phyloP scores from a whole-genome alignment of 1,140 invertebrate species.

The Scaptomyza hsui region DNA sequence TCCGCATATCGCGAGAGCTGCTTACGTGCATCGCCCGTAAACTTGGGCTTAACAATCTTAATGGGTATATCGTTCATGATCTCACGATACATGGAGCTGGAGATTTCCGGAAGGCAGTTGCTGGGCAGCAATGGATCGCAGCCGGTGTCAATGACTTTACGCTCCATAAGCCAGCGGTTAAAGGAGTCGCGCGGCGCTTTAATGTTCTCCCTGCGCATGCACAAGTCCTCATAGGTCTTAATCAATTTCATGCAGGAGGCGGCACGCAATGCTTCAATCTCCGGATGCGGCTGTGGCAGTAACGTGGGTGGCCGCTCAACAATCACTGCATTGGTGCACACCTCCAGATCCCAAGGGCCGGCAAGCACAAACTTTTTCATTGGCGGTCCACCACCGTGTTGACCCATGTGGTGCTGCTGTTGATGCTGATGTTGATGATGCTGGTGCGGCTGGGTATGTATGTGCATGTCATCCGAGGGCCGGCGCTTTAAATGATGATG shows the following conservation, averaged over 20 bases:
- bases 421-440: constrained; percentile 59
- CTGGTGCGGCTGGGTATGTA: constrained; percentile 62
- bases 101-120: constrained; percentile 96
- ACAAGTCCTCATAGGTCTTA: constrained; percentile 96
- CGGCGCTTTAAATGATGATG: constrained; percentile 87
- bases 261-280: constrained; percentile 93
- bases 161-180: constrained; percentile 97
- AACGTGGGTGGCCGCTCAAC: constrained; percentile 93
- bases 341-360: constrained; percentile 97
- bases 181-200: constrained; percentile 98
- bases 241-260: constrained; percentile 92
- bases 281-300: constrained; percentile 96
- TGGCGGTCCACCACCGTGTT: constrained; percentile 84
- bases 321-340: constrained; percentile 97
- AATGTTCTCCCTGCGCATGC: constrained; percentile 96
- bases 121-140: constrained; percentile 95
- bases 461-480: constrained; percentile 90
- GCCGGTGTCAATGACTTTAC: constrained; percentile 95
- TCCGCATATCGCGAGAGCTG: constrained; percentile 97
- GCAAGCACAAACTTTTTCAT: constrained; percentile 93
- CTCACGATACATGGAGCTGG: constrained; percentile 97
- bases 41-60: constrained; percentile 96
- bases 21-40: constrained; percentile 97
- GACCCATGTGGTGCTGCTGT: constrained; percentile 58
- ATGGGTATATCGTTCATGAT: constrained; percentile 99